phyloP scores from a whole-genome alignment of 2,113 vertebrate genomes.

The Cathartes aura region DNA sequence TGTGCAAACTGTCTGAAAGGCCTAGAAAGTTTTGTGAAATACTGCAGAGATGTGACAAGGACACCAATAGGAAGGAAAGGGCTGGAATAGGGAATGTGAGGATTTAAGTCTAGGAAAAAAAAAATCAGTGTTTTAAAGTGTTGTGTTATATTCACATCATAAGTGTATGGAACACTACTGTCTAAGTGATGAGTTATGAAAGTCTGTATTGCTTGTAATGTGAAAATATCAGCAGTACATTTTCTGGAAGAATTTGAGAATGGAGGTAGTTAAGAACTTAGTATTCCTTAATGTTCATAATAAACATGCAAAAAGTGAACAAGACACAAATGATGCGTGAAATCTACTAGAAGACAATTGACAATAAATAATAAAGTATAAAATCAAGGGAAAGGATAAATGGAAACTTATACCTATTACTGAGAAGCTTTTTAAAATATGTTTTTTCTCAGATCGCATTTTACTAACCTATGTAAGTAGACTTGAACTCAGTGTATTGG shows the following conservation, averaged over 20 bases:
- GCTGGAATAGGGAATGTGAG: background rate
- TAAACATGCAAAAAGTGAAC: background rate
- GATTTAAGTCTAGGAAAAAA: background rate
- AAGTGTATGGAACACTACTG: background rate
- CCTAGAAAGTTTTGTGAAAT: background rate
- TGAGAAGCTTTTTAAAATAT: background rate
- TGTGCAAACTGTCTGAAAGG: background rate
- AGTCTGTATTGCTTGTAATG: background rate
- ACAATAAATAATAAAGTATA: background rate
- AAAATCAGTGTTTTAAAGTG: background rate
- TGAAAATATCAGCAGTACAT: background rate
- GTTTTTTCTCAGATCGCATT: background rate
- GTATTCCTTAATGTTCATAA: background rate
- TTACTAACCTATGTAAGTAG: background rate
- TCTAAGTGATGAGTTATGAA: background rate
- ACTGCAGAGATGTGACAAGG: background rate
- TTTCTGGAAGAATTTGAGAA: background rate
- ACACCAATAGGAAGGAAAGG: background rate
- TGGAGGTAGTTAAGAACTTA: background rate
- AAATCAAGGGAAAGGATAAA: background rate
- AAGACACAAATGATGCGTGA: background rate
- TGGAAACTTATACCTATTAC: background rate
- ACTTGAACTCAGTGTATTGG: background rate
- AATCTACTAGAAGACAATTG: background rate
- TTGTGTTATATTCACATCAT: rapidly evolving